phyloP scores from a whole-genome alignment of 2,113 vertebrate species.

The Chionodraco myersi region DNA sequence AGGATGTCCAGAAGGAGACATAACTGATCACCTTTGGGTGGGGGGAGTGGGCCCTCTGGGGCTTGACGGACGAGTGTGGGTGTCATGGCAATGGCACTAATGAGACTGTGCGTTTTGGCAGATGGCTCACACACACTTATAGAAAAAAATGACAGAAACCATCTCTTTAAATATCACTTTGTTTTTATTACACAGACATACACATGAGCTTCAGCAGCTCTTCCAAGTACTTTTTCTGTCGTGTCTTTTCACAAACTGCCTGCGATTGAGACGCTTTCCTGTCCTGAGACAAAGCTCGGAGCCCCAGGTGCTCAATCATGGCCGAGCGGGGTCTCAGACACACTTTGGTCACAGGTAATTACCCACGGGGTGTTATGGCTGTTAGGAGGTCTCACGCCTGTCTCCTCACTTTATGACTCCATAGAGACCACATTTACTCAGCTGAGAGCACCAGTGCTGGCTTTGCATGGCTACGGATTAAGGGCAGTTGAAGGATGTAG shows the following conservation, averaged over 20 bases:
- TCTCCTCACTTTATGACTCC: conserved; percentile 49
- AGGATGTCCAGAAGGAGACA: conserved; percentile 55
- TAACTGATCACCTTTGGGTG: conserved; percentile 52
- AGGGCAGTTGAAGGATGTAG: conserved; percentile 41
- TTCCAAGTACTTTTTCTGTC: conserved; percentile 23
- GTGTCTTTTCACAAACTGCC: conserved; percentile 19
- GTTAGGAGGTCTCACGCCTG: conserved; percentile 43
- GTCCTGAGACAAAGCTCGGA: conserved; percentile 14
- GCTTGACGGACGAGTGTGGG: conserved; percentile 65
- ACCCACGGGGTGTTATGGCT: conserved; percentile 48
- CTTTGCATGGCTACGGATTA: conserved; percentile 31
- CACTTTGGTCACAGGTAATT: conserved; percentile 70
- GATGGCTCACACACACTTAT: conserved; percentile 55
- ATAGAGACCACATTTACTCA: conserved; percentile 68
- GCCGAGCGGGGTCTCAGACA: conserved; percentile 16
- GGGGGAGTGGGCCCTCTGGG: conserved; percentile 15
- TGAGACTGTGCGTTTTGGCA: conserved; percentile 65
- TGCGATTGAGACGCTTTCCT: conserved; percentile 45
- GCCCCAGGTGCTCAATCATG: conserved; percentile 27
- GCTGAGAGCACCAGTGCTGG: conserved; percentile 15
- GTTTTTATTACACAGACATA: conserved; percentile 81
- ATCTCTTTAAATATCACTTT: conserved; percentile 77
- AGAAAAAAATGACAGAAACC: conserved; percentile 52
- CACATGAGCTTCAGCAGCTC: conserved; percentile 68
- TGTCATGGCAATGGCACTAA: conserved; percentile 66